Evolutionary conservation across 2,888 invertebrate genomes (phyloP).

Genomic region (Hyposoter didymator): DNA sequence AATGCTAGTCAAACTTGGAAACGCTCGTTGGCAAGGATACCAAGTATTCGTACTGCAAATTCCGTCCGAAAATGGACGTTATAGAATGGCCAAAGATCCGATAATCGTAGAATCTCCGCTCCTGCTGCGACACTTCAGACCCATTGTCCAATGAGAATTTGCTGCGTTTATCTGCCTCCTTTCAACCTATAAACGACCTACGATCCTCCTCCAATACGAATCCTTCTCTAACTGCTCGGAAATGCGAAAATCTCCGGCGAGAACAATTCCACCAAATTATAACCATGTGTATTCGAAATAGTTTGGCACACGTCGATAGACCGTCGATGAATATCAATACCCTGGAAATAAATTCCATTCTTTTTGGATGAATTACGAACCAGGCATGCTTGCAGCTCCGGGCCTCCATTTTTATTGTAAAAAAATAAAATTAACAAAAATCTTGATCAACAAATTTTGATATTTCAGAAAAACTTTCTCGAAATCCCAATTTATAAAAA

Average conservation of each 20-base stretch:
- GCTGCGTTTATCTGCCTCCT: conserved; percentile 33
- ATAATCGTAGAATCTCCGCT: conserved; percentile 47
- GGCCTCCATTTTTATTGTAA: neutral
- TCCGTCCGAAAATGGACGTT: conserved; percentile 49
- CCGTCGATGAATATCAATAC: neutral
- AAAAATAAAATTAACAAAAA: neutral
- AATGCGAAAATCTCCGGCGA: conserved; percentile 19
- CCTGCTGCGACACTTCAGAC: conserved; percentile 25
- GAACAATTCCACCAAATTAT: conserved; percentile 19
- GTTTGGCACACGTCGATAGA: conserved; percentile 20
- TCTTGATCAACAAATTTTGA: too few species aligned
- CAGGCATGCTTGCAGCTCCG: neutral
- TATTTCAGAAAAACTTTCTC: too few species aligned
- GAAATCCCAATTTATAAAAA: neutral
- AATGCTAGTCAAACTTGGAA: conserved; percentile 56
- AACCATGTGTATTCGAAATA: conserved; percentile 1
- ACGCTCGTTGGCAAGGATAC: conserved; percentile 38
- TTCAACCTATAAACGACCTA: conserved; percentile 22
- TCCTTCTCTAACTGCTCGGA: conserved; percentile 34
- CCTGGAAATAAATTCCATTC: neutral
- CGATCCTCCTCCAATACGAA: neutral
- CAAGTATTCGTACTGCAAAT: conserved; percentile 52
- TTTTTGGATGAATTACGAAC: neutral
- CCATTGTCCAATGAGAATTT: conserved; percentile 53
- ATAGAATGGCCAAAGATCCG: conserved; percentile 21